Percentiles rank a stretch among this genome's conserved stretches.
Conservation (phyloP, 1,140 invertebrate species). For the Lucilia cuprina region DNA sequence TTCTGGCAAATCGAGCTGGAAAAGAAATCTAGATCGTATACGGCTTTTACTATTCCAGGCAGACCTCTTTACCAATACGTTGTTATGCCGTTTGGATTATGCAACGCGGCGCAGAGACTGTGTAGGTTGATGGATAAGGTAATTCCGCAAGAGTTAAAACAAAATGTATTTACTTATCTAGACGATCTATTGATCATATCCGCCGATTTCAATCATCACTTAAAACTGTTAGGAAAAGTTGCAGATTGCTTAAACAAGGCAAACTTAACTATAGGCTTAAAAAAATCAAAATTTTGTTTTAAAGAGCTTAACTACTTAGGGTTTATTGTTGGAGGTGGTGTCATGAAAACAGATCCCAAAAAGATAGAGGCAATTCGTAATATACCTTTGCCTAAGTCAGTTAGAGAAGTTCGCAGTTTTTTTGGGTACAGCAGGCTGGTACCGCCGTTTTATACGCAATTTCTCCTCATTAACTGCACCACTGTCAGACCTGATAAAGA, state of each 20-base stretch:
- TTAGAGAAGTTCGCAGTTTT: conserved; percentile 54
- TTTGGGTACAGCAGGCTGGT: conserved; percentile 55
- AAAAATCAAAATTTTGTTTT: conserved; percentile 61
- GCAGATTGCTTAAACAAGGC: background rate
- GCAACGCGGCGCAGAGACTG: conserved; percentile 32
- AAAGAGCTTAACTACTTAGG: conserved; percentile 32
- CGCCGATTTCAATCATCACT: background rate
- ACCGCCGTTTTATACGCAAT: conserved; percentile 53
- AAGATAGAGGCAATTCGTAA: conserved; percentile 13
- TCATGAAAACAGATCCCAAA: conserved; percentile 38
- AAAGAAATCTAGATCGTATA: background rate
- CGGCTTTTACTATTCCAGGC: background rate
- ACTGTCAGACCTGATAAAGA: conserved; percentile 43
- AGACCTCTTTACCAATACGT: background rate
- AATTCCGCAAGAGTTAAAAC: background rate
- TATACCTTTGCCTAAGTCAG: conserved; percentile 15
- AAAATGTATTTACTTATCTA: background rate
- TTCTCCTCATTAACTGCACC: conserved; percentile 46
- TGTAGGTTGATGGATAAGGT: conserved; percentile 34
- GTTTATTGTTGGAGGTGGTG: conserved; percentile 42
- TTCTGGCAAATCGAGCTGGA: conserved; percentile 57
- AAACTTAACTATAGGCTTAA: conserved; percentile 31
- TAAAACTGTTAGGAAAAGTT: conserved; percentile 18
- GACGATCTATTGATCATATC: background rate
- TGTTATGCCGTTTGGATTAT: conserved; percentile 32